These are phyloP conservation scores for Mola mola DNA, from an alignment of 2,113 vertebrate species.

Conservation along the genomic window DNA sequence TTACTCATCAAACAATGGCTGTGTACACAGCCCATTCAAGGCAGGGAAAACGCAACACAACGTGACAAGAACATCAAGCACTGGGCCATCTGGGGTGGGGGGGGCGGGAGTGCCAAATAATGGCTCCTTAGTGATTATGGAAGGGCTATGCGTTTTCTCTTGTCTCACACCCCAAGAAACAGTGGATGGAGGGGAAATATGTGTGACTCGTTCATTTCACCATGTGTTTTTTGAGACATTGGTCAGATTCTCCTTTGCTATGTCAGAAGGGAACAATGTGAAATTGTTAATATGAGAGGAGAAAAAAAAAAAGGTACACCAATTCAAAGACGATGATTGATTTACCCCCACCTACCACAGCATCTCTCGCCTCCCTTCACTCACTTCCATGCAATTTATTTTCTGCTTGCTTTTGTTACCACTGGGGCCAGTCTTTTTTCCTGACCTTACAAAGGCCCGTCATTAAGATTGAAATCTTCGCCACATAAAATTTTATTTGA, in stretches of 20 bases:
- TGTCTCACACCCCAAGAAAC: slow-evolving; percentile 60
- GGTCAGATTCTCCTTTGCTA: slow-evolving; percentile 15
- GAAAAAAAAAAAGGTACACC: slow-evolving; percentile 3
- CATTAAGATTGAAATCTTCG: slow-evolving; percentile 82
- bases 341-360: neutral
- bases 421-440: slow-evolving; percentile 46
- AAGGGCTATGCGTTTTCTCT: slow-evolving; percentile 58
- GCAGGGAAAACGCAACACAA: slow-evolving; percentile 79
- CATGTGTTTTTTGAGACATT: slow-evolving; percentile 35
- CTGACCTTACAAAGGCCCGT: slow-evolving; percentile 73
- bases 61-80: slow-evolving; percentile 84
- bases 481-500: slow-evolving; percentile 79
- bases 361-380: slow-evolving; percentile 19
- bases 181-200: slow-evolving; percentile 40
- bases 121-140: slow-evolving; percentile 72
- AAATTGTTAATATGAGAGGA: slow-evolving; percentile 4
- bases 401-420: slow-evolving; percentile 70
- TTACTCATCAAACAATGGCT: slow-evolving; percentile 86
- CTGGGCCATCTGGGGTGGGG: slow-evolving; percentile 76
- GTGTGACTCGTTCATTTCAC: slow-evolving; percentile 45
- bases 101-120: slow-evolving; percentile 75
- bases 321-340: slow-evolving; percentile 38
- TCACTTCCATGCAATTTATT: slow-evolving; percentile 59
- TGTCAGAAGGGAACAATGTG: slow-evolving; percentile 31
- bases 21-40: slow-evolving; percentile 82